Percentiles rank a stretch among this genome's conserved stretches.
Evolutionary conservation across 2,113 vertebrate species (phyloP).

Genomic region (Rhineura floridana): DNA sequence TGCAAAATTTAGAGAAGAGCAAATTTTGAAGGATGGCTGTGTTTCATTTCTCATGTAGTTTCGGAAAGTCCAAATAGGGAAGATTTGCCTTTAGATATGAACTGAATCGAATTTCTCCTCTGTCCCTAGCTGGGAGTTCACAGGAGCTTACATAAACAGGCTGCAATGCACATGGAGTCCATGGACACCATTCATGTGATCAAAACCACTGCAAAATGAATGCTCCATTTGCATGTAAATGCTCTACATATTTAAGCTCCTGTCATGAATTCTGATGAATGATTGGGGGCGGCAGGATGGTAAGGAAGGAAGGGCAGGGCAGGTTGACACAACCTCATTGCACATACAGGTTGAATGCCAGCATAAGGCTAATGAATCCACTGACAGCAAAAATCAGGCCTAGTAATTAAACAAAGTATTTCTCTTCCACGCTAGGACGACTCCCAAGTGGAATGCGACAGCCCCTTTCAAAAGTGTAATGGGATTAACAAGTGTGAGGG

Average conservation of each 20-base stretch:
- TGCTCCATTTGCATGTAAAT: too few relatives aligned
- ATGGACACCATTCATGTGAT: neutral
- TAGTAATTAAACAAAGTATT: conserved; percentile 25
- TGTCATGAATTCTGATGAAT: neutral
- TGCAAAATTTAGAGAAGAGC: too few relatives aligned
- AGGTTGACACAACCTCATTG: neutral
- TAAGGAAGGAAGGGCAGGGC: neutral
- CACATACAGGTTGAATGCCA: conserved; percentile 10
- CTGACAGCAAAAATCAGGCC: neutral
- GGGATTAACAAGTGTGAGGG: conserved; percentile 35
- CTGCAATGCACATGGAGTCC: rapidly evolving
- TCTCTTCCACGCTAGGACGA: neutral
- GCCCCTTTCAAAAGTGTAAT: neutral
- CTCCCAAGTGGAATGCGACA: rapidly evolving
- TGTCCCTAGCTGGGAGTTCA: too few relatives aligned
- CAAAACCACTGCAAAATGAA: neutral
- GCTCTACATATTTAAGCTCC: neutral
- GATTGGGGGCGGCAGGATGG: neutral
- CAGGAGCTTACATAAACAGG: neutral
- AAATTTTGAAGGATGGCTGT: too few relatives aligned
- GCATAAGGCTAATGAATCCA: neutral
- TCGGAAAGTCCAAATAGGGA: too few relatives aligned
- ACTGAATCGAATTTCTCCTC: too few relatives aligned
- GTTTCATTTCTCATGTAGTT: too few relatives aligned
- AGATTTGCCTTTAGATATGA: too few relatives aligned